A percentile compares a stretch with the other conserved stretches of the same genome.
Conservation (phyloP, 2,888 invertebrate genomes). For the Hoplodrina ambigua region DNA sequence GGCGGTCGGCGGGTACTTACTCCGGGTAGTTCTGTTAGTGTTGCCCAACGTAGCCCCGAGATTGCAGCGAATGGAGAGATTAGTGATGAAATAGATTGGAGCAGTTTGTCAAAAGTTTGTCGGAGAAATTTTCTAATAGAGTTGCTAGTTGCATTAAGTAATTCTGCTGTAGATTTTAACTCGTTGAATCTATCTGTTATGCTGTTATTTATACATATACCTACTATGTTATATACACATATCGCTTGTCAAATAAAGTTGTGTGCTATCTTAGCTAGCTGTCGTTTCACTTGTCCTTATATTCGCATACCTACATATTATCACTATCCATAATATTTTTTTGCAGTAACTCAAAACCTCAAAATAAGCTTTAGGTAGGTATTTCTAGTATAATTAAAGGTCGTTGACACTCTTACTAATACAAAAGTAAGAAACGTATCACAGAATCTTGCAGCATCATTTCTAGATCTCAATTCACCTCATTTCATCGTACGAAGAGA, state of each 20-base stretch:
- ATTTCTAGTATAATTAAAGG: not conserved
- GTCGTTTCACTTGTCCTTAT: too few relatives aligned
- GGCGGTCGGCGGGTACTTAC: slow-evolving; percentile 10
- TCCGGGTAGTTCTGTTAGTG: slow-evolving; percentile 34
- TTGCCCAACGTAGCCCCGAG: slow-evolving; percentile 32
- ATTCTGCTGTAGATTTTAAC: not conserved
- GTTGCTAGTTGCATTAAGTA: not conserved
- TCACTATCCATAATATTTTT: not conserved
- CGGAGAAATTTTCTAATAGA: not conserved
- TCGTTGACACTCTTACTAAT: not conserved
- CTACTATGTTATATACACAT: too few relatives aligned
- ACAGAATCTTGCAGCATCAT: not conserved
- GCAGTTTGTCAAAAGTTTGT: not conserved
- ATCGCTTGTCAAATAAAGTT: too few relatives aligned
- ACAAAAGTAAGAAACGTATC: not conserved
- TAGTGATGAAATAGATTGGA: slow-evolving; percentile 15
- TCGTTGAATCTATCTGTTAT: not conserved
- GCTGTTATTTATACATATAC: too few relatives aligned
- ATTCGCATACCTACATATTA: too few relatives aligned
- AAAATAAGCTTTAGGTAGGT: not conserved
- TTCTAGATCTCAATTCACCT: not conserved
- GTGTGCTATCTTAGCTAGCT: too few relatives aligned
- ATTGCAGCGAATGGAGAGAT: slow-evolving; percentile 32
- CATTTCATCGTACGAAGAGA: not conserved
- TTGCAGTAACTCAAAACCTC: not conserved